These are phyloP conservation scores for Bombus difficillimus DNA, from an alignment of 1,140 invertebrate genomes.

Conservation along the genomic window DNA sequence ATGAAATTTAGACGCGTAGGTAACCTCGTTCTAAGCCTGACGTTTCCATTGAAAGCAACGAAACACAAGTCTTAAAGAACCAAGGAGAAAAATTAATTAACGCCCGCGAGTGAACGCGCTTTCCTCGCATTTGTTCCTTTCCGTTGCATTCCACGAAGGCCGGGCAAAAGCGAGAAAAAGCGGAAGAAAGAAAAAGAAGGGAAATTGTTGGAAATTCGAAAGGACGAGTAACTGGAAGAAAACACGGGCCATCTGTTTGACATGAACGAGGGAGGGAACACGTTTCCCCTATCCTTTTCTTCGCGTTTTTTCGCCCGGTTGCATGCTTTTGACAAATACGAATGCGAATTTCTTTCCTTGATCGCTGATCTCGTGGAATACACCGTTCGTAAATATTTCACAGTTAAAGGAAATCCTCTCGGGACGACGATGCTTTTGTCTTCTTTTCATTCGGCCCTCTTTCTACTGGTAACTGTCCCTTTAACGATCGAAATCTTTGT, in stretches of 20 bases:
- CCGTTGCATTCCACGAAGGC: no score
- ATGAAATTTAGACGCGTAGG: background rate
- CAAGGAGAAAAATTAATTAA: slow-evolving; percentile 24
- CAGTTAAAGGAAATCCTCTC: slow-evolving; percentile 3
- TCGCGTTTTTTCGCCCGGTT: slow-evolving; percentile 29
- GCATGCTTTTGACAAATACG: slow-evolving; percentile 60
- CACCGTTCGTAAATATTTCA: slow-evolving; percentile 49
- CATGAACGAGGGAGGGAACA: slow-evolving; percentile 23
- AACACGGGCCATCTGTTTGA: slow-evolving; percentile 55
- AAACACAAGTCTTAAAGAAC: background rate
- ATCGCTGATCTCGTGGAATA: slow-evolving; percentile 36
- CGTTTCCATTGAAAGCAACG: background rate
- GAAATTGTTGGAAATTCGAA: slow-evolving; percentile 39
- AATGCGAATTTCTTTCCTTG: slow-evolving; percentile 54
- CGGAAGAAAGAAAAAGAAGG: slow-evolving; percentile 29
- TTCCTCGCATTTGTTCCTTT: background rate
- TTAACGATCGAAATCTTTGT: background rate
- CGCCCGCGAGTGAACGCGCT: background rate
- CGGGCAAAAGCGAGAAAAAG: background rate
- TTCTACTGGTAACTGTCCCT: background rate
- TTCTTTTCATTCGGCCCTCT: background rate
- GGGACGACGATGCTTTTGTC: background rate
- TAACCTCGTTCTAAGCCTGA: background rate
- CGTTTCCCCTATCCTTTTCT: slow-evolving; percentile 37
- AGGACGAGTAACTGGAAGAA: slow-evolving; percentile 46